Base-by-base conservation (phyloP, 2,113 vertebrate species). In the Emydura subglobosa region DNA sequence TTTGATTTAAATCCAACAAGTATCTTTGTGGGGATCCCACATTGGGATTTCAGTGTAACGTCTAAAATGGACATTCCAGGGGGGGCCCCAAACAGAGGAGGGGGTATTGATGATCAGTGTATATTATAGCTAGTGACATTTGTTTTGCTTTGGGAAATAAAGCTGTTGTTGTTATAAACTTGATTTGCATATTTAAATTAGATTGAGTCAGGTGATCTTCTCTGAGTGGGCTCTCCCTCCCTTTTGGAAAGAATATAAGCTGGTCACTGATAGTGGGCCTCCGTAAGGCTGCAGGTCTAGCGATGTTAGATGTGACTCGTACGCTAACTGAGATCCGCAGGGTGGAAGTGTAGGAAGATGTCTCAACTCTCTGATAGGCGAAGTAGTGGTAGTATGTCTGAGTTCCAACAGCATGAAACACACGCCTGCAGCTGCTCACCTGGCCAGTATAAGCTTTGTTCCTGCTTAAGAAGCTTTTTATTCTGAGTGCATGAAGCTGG, bases 401-500 rank as follows among this genome's bases (percentile, higher is more conserved):
- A 16, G 68, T 92, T 96, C 85, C 93, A 92, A 85, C 31, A 90
- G 31, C 79, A 5, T 0, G 0, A 85, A 92, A 82, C 80, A 31
- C 55, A 5, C 17, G 87, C 88, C 83, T 1, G 3, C 84, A 90
- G 82, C 76, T 85, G 86, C 90, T 93, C 39, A 24, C 87, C 79
- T 95, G 96, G 95, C 94, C 91, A 93, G 91, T 82, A 94, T 95
- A 95, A 94, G 9, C 74, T 87, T 91, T 51, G 68, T 24, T 65
- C 7, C 83, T 88, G 83, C 54, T 91, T 68, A 22, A 74, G 82
- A 19, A 87, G 85, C 85, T 87, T 2, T 83, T 83, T 57, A 50
- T 24, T 16, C 6, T 49, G 78, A 88, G 49, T 61, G 22, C 53
- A 57, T 39, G 6, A 53, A 39, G 22, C 9, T 1, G 39, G n/a